phyloP scores from a whole-genome alignment of 2,888 invertebrate genomes.

The Periphyllus acericola region DNA sequence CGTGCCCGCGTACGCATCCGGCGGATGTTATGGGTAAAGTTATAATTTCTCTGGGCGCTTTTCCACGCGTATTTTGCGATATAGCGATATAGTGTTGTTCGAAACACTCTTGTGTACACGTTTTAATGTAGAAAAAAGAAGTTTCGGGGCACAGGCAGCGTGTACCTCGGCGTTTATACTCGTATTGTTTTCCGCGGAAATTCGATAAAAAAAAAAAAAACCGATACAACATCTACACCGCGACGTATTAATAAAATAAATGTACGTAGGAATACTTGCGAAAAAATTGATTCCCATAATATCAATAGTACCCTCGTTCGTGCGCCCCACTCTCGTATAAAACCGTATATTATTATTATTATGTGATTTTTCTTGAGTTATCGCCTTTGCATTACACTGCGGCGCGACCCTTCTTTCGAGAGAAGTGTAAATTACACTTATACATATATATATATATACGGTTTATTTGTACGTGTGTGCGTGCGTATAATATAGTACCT shows the following conservation, averaged over 20 bases:
- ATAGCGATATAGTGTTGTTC: neutral
- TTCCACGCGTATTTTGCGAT: neutral
- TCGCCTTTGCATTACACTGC: slow-evolving; percentile 29
- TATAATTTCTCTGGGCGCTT: neutral
- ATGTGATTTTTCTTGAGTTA: slow-evolving; percentile 48
- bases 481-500: neutral
- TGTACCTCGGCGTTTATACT: neutral
- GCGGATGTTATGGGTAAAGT: neutral
- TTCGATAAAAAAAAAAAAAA: slow-evolving; percentile 11
- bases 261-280: neutral
- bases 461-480: neutral
- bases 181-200: slow-evolving; percentile 38
- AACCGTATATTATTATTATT: slow-evolving; percentile 36
- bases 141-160: neutral
- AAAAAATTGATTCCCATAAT: slow-evolving; percentile 31
- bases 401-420: slow-evolving; percentile 31
- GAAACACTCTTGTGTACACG: neutral
- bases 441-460: neutral
- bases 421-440: slow-evolving; percentile 22
- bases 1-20: slow-evolving; percentile 1
- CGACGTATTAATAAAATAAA: neutral
- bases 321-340: slow-evolving; percentile 15
- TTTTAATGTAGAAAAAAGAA: neutral
- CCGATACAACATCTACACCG: neutral
- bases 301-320: neutral